Conservation (phyloP, 1,140 invertebrate species). For the Caligus rogercresseyi region DNA sequence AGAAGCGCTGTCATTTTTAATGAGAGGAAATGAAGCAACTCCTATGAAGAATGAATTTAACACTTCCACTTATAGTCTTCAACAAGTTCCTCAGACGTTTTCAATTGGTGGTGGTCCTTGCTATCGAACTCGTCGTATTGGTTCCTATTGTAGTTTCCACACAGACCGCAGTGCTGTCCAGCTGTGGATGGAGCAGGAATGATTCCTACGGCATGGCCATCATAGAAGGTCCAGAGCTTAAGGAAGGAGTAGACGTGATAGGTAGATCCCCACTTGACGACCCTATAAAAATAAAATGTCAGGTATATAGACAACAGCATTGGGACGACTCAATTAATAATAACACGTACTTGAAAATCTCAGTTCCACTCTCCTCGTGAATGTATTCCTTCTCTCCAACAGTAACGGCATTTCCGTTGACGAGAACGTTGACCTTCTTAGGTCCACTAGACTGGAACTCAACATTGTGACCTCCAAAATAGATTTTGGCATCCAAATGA, state of each 20-base stretch:
- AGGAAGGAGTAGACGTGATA: constrained; percentile 21
- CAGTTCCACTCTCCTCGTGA: constrained; percentile 3
- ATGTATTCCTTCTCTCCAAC: constrained; percentile 17
- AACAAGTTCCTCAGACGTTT: constrained; percentile 8
- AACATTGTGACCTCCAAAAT: constrained; percentile 22
- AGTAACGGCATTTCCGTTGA: constrained; percentile 21
- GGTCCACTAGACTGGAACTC: constrained; percentile 19
- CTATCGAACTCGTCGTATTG: constrained; percentile 19
- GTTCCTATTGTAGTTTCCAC: constrained; percentile 24
- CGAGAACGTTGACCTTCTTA: constrained; percentile 15
- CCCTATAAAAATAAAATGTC: neutral
- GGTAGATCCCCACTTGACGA: constrained; percentile 19
- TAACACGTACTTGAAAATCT: constrained; percentile 18
- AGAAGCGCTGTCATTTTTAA: neutral
- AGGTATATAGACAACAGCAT: neutral
- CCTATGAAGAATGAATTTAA: neutral
- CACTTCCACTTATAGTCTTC: constrained; percentile 16
- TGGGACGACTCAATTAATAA: neutral
- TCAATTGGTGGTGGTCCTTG: neutral
- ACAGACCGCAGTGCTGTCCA: constrained; percentile 22
- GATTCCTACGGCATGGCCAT: constrained; percentile 21
- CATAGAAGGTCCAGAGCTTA: constrained; percentile 9
- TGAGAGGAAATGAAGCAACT: neutral
- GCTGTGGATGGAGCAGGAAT: constrained; percentile 21
- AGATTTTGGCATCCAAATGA: constrained; percentile 22